Percentiles rank a stretch among this genome's conserved stretches.
Conservation (phyloP, 2,113 vertebrate species). For the Camelus dromedarius region DNA sequence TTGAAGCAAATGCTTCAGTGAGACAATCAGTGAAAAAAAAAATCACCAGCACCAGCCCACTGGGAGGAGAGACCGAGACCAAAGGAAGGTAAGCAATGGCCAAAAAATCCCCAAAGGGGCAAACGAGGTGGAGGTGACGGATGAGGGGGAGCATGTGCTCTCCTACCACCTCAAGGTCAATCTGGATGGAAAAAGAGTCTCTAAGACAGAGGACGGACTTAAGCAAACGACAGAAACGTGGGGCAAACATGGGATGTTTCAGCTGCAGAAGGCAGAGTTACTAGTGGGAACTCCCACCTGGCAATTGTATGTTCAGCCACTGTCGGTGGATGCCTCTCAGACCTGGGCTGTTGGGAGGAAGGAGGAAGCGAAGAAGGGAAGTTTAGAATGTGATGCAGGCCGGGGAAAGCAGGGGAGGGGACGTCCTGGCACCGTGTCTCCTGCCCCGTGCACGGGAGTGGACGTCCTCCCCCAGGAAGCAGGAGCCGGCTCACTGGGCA, state of each 20-base stretch:
- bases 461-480: not conserved
- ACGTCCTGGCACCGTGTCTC: not conserved
- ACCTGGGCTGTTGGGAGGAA: not conserved
- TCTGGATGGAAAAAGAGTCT: not conserved
- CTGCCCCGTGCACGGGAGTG: not conserved
- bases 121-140: not conserved
- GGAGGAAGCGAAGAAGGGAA: not conserved
- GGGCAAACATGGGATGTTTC: not conserved
- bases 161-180: not conserved
- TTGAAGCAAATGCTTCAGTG: conserved; percentile 46
- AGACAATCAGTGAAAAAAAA: conserved; percentile 28
- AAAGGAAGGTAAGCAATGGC: not conserved
- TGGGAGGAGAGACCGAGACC: not conserved
- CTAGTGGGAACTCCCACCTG: not conserved
- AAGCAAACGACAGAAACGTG: not conserved
- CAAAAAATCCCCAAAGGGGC: not conserved
- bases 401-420: not conserved
- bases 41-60: not conserved
- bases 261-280: not conserved
- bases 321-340: not conserved
- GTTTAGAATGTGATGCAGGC: not conserved
- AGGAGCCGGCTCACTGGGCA: not conserved
- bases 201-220: not conserved
- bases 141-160: not conserved
- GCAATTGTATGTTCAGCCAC: not conserved